Evolutionary conservation across 2,888 invertebrate species (phyloP).

Genomic region (Tanypteryx hageni): DNA sequence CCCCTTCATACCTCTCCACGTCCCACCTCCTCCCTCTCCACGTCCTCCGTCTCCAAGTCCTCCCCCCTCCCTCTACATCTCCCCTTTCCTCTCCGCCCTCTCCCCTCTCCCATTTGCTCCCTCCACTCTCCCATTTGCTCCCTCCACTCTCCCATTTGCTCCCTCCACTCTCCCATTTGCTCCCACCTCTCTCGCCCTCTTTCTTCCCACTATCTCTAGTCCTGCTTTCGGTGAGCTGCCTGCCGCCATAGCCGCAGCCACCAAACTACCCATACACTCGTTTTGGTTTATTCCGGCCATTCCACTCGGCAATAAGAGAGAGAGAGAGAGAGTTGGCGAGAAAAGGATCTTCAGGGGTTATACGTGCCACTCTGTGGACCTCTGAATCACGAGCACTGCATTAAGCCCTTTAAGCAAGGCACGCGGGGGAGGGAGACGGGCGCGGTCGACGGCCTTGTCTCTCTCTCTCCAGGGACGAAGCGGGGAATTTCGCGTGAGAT

Average conservation of each 20-base stretch:
- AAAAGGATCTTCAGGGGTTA: constrained; percentile 7
- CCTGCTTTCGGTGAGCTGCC: neutral
- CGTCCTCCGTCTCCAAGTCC: too few relatives aligned
- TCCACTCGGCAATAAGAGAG: neutral
- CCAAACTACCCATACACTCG: neutral
- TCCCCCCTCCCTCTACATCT: too few relatives aligned
- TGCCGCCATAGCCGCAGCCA: neutral
- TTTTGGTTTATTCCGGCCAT: neutral
- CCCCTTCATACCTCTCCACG: too few relatives aligned
- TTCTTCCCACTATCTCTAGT: too few relatives aligned
- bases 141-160: too few relatives aligned
- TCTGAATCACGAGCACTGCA: constrained; percentile 33
- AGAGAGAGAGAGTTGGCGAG: neutral
- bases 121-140: too few relatives aligned
- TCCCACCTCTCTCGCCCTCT: too few relatives aligned
- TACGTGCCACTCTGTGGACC: neutral
- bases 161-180: too few relatives aligned
- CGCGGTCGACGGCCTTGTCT: neutral
- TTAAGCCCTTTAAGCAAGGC: constrained; percentile 7
- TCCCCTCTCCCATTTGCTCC: too few relatives aligned
- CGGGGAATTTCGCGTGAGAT: constrained; percentile 14
- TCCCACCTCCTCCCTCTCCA: too few relatives aligned
- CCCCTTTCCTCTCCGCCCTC: too few relatives aligned
- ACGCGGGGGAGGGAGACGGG: neutral
- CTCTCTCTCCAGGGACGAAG: neutral